Conservation (phyloP, 2,113 vertebrate species). For the Sylvia atricapilla region DNA sequence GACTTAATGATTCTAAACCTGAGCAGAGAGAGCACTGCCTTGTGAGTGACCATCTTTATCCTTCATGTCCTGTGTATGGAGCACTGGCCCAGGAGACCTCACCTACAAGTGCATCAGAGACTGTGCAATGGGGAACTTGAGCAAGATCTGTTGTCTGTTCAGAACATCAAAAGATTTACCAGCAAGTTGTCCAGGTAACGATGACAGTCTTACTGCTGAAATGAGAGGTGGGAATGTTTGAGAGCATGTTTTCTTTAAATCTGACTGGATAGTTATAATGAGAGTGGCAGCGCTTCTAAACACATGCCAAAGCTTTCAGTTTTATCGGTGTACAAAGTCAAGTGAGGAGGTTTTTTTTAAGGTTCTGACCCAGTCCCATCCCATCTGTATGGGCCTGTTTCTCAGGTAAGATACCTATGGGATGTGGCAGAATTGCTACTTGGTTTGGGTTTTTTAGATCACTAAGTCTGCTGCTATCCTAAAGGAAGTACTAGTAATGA, state of each 20-base stretch:
- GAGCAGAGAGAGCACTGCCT: not conserved
- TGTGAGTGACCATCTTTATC: not conserved
- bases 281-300: not conserved
- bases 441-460: not conserved
- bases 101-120: not conserved
- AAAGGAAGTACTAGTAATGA: not conserved
- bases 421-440: not conserved
- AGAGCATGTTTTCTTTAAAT: not conserved
- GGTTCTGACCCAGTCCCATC: not conserved
- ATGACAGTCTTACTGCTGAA: accelerated
- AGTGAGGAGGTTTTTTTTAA: not conserved
- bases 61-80: accelerated
- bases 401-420: not conserved
- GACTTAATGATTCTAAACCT: not conserved
- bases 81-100: not conserved
- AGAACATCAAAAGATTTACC: not conserved
- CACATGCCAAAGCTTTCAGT: not conserved
- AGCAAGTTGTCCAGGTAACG: not conserved
- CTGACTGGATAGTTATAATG: not conserved
- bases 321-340: not conserved
- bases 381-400: not conserved
- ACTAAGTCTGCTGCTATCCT: not conserved
- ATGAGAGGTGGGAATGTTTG: not conserved
- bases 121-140: not conserved
- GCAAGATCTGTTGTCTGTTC: not conserved